Conservation (phyloP, 2,888 invertebrate species). For the Lamellibrachia satsuma region DNA sequence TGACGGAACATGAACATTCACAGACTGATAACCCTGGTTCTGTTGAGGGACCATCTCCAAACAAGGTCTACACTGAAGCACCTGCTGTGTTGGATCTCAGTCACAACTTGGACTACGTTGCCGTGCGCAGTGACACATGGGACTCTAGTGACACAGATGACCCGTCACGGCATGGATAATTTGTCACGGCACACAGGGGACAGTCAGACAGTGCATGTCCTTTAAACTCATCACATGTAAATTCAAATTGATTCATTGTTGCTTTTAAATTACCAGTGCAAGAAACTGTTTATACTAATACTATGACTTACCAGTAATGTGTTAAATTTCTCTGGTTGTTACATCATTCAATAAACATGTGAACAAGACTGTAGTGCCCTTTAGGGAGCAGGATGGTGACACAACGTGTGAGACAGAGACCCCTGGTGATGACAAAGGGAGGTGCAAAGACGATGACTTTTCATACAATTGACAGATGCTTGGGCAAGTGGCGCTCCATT, state of each 20-base stretch:
- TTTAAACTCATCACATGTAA: too few relatives aligned
- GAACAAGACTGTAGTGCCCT: neutral
- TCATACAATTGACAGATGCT: conserved; percentile 56
- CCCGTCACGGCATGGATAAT: neutral
- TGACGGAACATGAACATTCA: neutral
- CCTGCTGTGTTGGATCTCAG: neutral
- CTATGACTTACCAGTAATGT: too few relatives aligned
- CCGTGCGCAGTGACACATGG: neutral
- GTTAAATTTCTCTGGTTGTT: too few relatives aligned
- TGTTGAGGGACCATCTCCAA: neutral
- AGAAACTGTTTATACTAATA: too few relatives aligned
- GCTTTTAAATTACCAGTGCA: too few relatives aligned
- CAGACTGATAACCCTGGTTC: neutral
- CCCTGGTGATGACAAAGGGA: conserved; percentile 28
- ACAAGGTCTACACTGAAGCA: neutral
- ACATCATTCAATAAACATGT: too few relatives aligned
- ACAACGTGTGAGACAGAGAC: conserved; percentile 25
- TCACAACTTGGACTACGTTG: neutral
- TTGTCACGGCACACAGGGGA: neutral
- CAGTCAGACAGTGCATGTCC: too few relatives aligned
- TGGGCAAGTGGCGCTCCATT: conserved; percentile 50
- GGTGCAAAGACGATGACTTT: conserved; percentile 34
- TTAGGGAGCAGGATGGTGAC: neutral
- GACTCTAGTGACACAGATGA: neutral
- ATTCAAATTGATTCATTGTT: too few relatives aligned